Percentiles rank a stretch among this genome's conserved stretches.
These are phyloP conservation scores for Budorcas taxicolor DNA, from an alignment of 2,113 vertebrate genomes.

Conservation along the genomic window DNA sequence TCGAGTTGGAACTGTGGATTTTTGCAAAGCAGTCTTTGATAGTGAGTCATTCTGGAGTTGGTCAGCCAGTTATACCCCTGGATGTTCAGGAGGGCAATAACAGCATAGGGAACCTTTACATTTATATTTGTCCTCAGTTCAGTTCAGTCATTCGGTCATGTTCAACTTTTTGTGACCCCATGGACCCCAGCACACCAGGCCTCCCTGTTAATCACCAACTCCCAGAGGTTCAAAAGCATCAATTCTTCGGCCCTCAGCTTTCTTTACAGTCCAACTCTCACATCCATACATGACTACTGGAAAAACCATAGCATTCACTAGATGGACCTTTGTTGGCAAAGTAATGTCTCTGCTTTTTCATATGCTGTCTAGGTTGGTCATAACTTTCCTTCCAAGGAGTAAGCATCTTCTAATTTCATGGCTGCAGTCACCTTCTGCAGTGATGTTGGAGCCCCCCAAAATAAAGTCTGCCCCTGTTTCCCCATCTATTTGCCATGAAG, in stretches of 20 bases:
- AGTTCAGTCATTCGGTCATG: not conserved
- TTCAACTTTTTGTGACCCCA: not conserved
- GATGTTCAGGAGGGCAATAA: not conserved
- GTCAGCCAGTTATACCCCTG: not conserved
- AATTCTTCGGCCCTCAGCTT: not conserved
- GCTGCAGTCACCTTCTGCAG: not conserved
- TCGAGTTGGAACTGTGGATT: rapidly evolving
- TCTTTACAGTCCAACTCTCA: not conserved
- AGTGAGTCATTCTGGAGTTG: not conserved
- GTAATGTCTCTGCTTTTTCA: no score
- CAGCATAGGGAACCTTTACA: not conserved
- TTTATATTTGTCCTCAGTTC: not conserved
- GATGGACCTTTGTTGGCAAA: no score
- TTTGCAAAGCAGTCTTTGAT: not conserved
- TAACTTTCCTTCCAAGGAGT: no score
- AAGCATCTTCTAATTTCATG: no score
- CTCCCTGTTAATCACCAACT: not conserved
- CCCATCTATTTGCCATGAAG: not conserved
- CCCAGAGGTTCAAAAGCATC: not conserved
- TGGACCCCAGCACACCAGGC: not conserved
- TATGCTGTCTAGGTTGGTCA: no score
- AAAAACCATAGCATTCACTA: not conserved
- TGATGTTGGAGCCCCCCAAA: not conserved
- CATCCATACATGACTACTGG: not conserved
- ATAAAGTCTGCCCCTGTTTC: not conserved